Conservation (phyloP, 2,113 vertebrate species). For the Alethe diademata region DNA sequence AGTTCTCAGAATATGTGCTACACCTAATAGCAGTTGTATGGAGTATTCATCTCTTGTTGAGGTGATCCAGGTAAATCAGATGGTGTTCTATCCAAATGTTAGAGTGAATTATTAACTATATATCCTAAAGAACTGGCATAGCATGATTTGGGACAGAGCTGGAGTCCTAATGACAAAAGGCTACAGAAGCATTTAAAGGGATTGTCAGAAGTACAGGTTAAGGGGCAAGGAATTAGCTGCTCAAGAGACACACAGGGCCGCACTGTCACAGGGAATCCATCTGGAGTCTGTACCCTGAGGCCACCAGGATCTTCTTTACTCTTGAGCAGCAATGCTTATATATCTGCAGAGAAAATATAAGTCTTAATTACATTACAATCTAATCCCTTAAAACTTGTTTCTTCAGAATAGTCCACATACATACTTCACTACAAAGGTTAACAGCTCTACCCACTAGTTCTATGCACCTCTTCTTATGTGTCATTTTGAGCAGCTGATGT, state of each 20-base stretch:
- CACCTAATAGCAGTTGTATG: not conserved
- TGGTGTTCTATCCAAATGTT: not conserved
- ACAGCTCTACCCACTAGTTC: not conserved
- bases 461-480: rapidly evolving
- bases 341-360: not conserved
- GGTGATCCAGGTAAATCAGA: not conserved
- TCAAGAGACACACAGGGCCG: not conserved
- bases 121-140: not conserved
- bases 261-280: rapidly evolving
- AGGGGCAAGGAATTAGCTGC: not conserved
- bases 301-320: not conserved
- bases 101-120: not conserved
- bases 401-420: not conserved
- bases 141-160: not conserved
- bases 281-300: not conserved
- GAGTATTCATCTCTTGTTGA: not conserved
- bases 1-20: not conserved
- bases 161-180: not conserved
- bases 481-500: not conserved
- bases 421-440: not conserved
- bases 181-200: not conserved
- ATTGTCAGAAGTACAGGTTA: not conserved
- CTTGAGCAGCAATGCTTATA: rapidly evolving
- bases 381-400: not conserved
- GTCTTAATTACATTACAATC: not conserved